Evolutionary conservation across 2,888 invertebrate genomes (phyloP).

Genomic region (Papilio elwesi): DNA sequence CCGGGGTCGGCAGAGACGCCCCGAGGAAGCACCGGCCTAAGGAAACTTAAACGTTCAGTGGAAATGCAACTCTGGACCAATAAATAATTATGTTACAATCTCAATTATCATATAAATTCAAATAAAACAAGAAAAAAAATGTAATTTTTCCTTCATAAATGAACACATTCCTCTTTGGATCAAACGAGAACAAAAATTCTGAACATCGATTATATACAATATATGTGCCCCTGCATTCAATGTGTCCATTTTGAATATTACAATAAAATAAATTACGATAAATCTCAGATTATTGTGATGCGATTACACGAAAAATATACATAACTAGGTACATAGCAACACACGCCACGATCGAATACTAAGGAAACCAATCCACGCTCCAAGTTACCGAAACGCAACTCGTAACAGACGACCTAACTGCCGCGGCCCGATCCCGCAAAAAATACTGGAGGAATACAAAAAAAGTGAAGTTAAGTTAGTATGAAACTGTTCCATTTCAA

Average conservation of each 20-base stretch:
- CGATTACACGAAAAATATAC: slow-evolving; percentile 16
- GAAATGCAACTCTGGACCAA: slow-evolving; percentile 80
- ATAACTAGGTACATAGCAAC: not conserved
- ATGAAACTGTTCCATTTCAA: too few species aligned
- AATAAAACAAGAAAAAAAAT: slow-evolving; percentile 59
- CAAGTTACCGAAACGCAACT: too few species aligned
- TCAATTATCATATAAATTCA: slow-evolving; percentile 57
- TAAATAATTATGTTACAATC: slow-evolving; percentile 76
- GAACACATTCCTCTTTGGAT: slow-evolving; percentile 83
- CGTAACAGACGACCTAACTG: not conserved
- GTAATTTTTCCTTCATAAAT: slow-evolving; percentile 63
- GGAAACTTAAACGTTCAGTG: slow-evolving; percentile 54
- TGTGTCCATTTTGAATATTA: slow-evolving; percentile 59
- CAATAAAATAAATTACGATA: slow-evolving; percentile 54
- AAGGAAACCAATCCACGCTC: too few species aligned
- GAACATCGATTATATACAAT: slow-evolving; percentile 66
- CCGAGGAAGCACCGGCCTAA: not conserved
- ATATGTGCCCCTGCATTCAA: slow-evolving; percentile 26
- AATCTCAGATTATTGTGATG: slow-evolving; percentile 32
- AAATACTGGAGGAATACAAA: too few species aligned
- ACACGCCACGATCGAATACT: too few species aligned
- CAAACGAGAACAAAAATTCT: slow-evolving; percentile 59
- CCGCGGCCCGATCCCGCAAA: not conserved
- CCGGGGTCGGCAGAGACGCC: not conserved
- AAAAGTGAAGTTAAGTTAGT: too few species aligned